phyloP scores from a whole-genome alignment of 2,113 vertebrate genomes.

The Leptodactylus fuscus region DNA sequence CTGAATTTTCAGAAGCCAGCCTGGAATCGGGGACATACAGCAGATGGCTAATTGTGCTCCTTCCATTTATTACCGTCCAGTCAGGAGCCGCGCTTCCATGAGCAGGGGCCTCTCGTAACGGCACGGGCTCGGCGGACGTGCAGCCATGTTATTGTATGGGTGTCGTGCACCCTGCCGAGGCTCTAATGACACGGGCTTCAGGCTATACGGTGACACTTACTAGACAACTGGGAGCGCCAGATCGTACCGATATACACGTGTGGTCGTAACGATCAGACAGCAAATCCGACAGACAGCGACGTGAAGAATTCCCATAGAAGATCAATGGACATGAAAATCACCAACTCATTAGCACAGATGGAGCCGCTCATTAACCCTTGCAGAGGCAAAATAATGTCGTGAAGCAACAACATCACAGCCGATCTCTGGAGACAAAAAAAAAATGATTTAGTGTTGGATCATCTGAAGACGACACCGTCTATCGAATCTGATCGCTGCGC shows the following conservation, averaged over 20 bases:
- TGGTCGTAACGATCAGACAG: not conserved
- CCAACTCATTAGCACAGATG: not conserved
- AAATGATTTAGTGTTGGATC: too few species aligned
- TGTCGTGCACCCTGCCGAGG: not conserved
- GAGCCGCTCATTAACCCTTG: not conserved
- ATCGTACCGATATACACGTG: not conserved
- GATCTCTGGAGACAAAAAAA: too few species aligned
- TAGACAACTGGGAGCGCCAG: not conserved
- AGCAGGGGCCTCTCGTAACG: too few species aligned
- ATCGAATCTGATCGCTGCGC: not conserved
- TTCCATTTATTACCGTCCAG: conserved; percentile 1
- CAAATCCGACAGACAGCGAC: too few species aligned
- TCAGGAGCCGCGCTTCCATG: not conserved
- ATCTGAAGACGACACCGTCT: not conserved
- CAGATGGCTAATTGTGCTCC: conserved; percentile 48
- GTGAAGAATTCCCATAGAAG: not conserved
- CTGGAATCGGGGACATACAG: not conserved
- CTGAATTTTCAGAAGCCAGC: conserved; percentile 16
- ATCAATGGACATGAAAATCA: not conserved
- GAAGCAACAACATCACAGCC: not conserved
- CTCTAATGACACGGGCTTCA: not conserved
- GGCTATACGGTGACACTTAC: not conserved
- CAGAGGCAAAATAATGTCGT: not conserved
- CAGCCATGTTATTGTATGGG: not conserved
- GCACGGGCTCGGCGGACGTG: too few species aligned